Conservation (phyloP, 2,113 vertebrate genomes). For the Oreochromis tanganicae region DNA sequence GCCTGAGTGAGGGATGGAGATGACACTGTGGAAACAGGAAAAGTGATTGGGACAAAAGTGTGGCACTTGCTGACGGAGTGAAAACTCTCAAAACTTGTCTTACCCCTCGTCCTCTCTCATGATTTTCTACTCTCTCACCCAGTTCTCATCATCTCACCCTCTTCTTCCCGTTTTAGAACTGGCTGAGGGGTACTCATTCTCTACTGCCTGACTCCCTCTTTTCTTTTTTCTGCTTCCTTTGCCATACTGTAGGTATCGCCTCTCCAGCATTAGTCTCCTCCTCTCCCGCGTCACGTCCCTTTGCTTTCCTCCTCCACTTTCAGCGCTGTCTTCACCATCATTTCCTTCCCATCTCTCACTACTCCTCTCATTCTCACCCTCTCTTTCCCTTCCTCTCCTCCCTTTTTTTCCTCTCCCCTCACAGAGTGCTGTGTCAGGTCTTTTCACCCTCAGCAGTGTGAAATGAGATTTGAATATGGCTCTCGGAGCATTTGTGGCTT, state of each 20-base stretch:
- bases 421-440: constrained; percentile 64
- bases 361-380: constrained; percentile 14
- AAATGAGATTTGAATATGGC: constrained; percentile 70
- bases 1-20: background rate
- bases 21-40: background rate
- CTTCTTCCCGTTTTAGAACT: background rate
- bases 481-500: constrained; percentile 31
- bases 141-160: background rate
- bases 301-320: constrained; percentile 33
- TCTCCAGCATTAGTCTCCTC: constrained; percentile 42
- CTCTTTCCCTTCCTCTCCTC: constrained; percentile 5
- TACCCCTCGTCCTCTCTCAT: background rate
- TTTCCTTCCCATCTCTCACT: constrained; percentile 15
- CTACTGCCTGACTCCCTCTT: background rate
- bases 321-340: constrained; percentile 28
- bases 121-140: background rate
- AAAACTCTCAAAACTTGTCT: background rate
- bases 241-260: constrained; percentile 21
- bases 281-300: constrained; percentile 37
- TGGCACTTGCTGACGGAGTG: background rate
- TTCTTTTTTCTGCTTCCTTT: background rate
- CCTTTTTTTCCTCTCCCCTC: background rate
- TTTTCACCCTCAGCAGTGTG: constrained; percentile 60
- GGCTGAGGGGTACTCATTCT: background rate
- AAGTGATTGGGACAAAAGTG: background rate